Conservation (phyloP, 2,888 invertebrate species). For the Calliopum simillimum region DNA sequence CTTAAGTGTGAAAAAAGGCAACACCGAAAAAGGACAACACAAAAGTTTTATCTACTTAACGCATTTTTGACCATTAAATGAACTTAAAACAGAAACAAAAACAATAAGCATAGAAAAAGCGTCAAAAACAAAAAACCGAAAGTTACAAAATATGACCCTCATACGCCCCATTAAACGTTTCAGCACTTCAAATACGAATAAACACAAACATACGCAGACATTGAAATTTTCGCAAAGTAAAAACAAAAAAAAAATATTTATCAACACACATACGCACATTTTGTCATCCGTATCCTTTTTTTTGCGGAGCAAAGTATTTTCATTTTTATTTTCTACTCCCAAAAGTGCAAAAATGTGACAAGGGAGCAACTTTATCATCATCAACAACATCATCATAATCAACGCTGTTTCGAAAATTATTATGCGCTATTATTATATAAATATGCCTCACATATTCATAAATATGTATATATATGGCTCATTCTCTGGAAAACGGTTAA, state of each 20-base stretch:
- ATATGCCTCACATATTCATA: too few relatives aligned
- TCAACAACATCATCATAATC: constrained; percentile 10
- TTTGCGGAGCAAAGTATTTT: constrained; percentile 3
- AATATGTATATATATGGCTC: too few relatives aligned
- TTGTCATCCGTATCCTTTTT: constrained; percentile 11
- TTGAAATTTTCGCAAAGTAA: background rate
- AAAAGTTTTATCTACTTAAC: constrained; percentile 27
- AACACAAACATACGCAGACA: constrained; percentile 9
- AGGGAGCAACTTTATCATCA: constrained; percentile 25
- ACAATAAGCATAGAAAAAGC: constrained; percentile 3
- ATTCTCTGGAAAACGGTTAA: too few relatives aligned
- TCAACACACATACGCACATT: constrained; percentile 8
- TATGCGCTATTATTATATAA: background rate
- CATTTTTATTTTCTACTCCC: constrained; percentile 3
- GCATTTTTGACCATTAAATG: constrained; percentile 18
- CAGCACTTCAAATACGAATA: constrained; percentile 15
- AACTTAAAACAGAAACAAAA: constrained; percentile 18
- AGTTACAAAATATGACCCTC: constrained; percentile 49
- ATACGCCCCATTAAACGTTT: constrained; percentile 56
- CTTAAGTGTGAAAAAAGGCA: background rate
- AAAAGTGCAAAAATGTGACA: constrained; percentile 17
- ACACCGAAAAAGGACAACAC: background rate
- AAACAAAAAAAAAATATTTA: background rate
- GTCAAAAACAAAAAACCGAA: constrained; percentile 1
- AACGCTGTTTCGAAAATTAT: constrained; percentile 15